A percentile compares a stretch with the other conserved stretches of the same genome.
Evolutionary conservation across 1,140 invertebrate genomes (phyloP).

Genomic region (Brachionus koreanus): DNA sequence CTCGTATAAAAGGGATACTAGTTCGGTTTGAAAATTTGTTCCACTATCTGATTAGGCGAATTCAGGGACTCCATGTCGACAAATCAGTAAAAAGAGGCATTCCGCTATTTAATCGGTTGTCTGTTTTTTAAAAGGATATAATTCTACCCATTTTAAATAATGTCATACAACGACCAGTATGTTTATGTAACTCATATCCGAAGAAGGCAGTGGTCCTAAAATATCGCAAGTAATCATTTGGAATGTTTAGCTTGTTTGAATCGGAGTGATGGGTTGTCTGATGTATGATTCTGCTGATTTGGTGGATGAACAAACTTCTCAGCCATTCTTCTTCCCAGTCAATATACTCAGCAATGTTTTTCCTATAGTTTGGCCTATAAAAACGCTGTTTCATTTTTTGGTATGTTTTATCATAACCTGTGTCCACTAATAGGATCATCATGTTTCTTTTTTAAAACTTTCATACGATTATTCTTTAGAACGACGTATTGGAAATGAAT

Average conservation of each 20-base stretch:
- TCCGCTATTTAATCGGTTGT: background rate
- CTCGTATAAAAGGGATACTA: constrained; percentile 5
- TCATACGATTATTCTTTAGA: background rate
- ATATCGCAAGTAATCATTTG: background rate
- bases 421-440: background rate
- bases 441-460: background rate
- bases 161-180: background rate
- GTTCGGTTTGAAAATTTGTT: background rate
- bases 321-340: too few relatives aligned
- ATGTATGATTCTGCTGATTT: background rate
- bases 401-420: background rate
- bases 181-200: background rate
- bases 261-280: background rate
- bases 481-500: background rate
- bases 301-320: background rate
- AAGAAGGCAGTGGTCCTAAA: background rate
- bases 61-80: background rate
- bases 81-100: background rate
- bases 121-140: background rate
- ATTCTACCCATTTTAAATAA: constrained; percentile 8
- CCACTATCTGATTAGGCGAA: background rate
- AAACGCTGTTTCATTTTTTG: background rate
- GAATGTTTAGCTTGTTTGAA: background rate
- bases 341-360: too few relatives aligned
- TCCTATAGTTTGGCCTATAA: background rate